Percentiles rank a stretch among this genome's conserved stretches.
phyloP scores from a whole-genome alignment of 53 echinoderm and acorn worm species.

The Stichopus horrens region DNA sequence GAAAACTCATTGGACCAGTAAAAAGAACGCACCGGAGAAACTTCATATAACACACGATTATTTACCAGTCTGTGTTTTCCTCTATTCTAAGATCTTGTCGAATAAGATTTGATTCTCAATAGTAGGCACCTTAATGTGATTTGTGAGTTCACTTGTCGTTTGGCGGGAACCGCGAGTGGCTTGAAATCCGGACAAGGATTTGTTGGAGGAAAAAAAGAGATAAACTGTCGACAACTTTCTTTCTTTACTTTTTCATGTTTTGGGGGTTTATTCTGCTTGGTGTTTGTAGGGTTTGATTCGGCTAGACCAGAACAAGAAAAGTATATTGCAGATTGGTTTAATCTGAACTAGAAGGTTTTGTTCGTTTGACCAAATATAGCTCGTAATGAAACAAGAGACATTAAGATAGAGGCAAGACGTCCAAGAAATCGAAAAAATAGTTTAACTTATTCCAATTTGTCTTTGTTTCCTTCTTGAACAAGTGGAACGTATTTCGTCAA shows the following conservation, averaged over 20 bases:
- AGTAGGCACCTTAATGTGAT: conserved; percentile 44
- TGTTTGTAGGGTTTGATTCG: too few species aligned
- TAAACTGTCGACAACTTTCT: background rate
- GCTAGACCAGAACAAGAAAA: too few species aligned
- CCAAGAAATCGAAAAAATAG: too few species aligned
- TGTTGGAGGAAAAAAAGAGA: background rate
- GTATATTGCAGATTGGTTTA: too few species aligned
- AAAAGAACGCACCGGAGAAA: conserved; percentile 28
- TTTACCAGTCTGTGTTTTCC: conserved; percentile 40
- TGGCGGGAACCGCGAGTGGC: conserved; percentile 46
- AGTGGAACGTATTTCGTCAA: background rate
- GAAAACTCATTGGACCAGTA: conserved; percentile 46
- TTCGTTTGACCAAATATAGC: too few species aligned
- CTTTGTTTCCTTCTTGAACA: background rate
- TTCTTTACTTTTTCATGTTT: background rate
- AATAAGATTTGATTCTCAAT: conserved; percentile 48
- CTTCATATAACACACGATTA: conserved; percentile 48
- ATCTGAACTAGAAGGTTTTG: too few species aligned
- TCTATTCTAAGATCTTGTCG: conserved; percentile 38
- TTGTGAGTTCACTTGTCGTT: conserved; percentile 48
- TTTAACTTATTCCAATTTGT: background rate
- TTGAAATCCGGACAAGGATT: conserved; percentile 25
- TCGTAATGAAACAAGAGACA: too few species aligned
- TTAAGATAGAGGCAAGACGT: too few species aligned
- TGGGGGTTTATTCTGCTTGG: background rate